These are phyloP conservation scores for Tortrix viridana DNA, from an alignment of 2,888 invertebrate genomes.

Conservation along the genomic window DNA sequence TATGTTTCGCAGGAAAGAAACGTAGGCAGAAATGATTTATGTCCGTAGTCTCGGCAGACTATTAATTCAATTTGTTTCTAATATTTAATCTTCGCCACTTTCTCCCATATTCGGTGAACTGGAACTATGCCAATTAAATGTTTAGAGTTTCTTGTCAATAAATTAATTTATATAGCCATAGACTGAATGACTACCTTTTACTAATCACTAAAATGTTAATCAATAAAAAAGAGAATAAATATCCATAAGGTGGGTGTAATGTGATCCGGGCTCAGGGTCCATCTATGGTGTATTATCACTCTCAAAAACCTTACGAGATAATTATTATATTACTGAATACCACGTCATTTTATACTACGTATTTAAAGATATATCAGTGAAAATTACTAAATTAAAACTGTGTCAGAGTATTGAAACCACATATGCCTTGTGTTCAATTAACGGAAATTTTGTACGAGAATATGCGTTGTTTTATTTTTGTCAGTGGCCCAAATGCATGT, in stretches of 20 bases:
- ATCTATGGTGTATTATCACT: no score
- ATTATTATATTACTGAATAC: not conserved
- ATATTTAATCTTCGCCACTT: slow-evolving; percentile 59
- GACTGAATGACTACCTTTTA: not conserved
- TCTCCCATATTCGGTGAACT: slow-evolving; percentile 60
- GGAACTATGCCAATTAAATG: slow-evolving; percentile 44
- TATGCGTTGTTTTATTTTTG: slow-evolving; percentile 51
- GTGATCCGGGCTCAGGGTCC: no score
- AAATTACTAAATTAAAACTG: slow-evolving; percentile 19
- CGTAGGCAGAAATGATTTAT: slow-evolving; percentile 65
- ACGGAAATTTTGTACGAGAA: slow-evolving; percentile 27
- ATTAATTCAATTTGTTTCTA: slow-evolving; percentile 66
- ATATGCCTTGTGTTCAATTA: slow-evolving; percentile 30
- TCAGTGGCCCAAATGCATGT: slow-evolving; percentile 72
- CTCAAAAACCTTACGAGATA: no score
- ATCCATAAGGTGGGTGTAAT: no score
- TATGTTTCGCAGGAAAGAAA: slow-evolving; percentile 48
- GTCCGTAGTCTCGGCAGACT: slow-evolving; percentile 50
- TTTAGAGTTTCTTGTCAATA: slow-evolving; percentile 1
- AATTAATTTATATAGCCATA: slow-evolving; percentile 6
- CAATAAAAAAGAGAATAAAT: no score
- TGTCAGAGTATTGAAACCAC: slow-evolving; percentile 20
- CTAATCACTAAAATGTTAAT: slow-evolving; percentile 8
- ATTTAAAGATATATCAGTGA: no score
- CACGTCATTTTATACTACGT: no score